These are phyloP conservation scores for Chitala chitala DNA, from an alignment of 2,113 vertebrate genomes.

Conservation along the genomic window DNA sequence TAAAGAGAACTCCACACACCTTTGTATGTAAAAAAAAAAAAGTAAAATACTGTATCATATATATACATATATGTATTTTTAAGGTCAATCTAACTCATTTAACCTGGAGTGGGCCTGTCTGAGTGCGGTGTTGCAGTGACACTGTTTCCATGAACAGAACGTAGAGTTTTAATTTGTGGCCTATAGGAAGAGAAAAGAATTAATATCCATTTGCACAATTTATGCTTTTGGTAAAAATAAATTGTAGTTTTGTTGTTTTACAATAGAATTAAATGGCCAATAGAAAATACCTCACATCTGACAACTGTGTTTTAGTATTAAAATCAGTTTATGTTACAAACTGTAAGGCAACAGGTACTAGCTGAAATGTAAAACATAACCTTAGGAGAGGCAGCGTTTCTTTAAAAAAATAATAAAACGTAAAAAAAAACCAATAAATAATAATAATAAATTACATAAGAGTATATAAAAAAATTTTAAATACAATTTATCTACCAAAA, in stretches of 20 bases:
- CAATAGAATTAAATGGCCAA: background rate
- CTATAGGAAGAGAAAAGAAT: too few relatives aligned
- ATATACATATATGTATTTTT: background rate
- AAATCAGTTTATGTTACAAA: background rate
- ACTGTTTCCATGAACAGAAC: too few relatives aligned
- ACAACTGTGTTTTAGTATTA: background rate
- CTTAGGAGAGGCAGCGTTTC: too few relatives aligned
- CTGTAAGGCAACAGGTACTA: background rate
- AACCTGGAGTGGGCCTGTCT: background rate
- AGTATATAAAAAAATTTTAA: too few relatives aligned
- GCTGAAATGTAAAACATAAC: too few relatives aligned
- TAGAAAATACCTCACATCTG: background rate
- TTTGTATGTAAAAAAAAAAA: background rate
- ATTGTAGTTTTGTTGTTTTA: background rate
- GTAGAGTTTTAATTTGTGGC: too few relatives aligned
- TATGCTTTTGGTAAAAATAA: too few relatives aligned
- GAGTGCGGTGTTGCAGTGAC: background rate
- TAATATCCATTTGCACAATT: too few relatives aligned
- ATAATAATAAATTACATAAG: too few relatives aligned
- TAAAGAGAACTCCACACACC: background rate
- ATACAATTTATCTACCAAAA: too few relatives aligned
- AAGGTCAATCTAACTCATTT: background rate
- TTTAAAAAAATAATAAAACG: too few relatives aligned
- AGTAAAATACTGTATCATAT: background rate
- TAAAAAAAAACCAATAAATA: too few relatives aligned